Base-by-base conservation (phyloP, 2,113 vertebrate species). In the Charina bottae region DNA sequence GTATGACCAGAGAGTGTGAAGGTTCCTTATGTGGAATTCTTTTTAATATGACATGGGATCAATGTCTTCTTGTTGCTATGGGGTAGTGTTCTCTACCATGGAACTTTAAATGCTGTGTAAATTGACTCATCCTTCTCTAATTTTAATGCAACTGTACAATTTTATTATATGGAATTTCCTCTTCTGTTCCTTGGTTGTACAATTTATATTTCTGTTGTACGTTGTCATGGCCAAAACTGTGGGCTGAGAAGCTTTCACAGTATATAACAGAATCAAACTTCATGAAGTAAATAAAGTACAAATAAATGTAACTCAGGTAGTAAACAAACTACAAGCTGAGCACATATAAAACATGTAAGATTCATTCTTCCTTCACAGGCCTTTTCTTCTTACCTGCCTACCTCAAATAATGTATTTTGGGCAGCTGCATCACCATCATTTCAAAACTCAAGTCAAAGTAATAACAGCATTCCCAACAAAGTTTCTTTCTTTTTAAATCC, bases 401-500 rank as follows among this genome's bases (percentile, higher is more conserved):
- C 59, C 78, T 49, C 58, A 0, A 5, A 53, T 3, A 4, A n/a
- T 46, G 26, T 13, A 0, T 85, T 90, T 90, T 53, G 85, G 89
- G 89, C 24, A 2, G 28, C 21, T n/a, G 15, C 37, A 78, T n/a
- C 53, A 33, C 86, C 6, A 53, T 59, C 19, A n/a, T 68, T 42
- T 83, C 11, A 49, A 26, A 53, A 11, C 4, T 46, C 64, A 88
- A 59, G 78, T 83, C n/a, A 58, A 88, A 83, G 55, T 59, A 83
- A 24, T 28, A 90, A 90, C 56, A 85, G 56, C 7, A 28, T 15
- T 10, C 24, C 24, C 83, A 90, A 58, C 24, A 59, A 83, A 90
- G 90, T 3, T 87, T 91, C 87, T 93, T 94, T 84, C 42, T 26
- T 93, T 92, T 93, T 19, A 15, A 91, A 89, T 56, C 60, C 90